phyloP scores from a whole-genome alignment of 2,797 vertebrate species.

The Tolypeutes matacus region DNA sequence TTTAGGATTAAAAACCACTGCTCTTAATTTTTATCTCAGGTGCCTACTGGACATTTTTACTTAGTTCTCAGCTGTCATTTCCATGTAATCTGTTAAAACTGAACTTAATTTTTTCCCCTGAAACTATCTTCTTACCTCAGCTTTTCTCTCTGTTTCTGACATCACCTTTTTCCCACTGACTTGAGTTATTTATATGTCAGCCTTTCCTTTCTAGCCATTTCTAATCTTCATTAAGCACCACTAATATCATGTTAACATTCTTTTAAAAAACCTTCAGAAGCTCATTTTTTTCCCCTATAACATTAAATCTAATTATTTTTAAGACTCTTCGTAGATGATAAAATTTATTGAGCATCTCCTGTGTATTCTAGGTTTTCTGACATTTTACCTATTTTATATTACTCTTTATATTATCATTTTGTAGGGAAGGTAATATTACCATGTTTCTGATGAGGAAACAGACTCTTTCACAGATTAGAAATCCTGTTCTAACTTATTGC shows the following conservation, averaged over 20 bases:
- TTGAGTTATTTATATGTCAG: too few relatives aligned
- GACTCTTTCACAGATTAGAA: background rate
- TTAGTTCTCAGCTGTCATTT: background rate
- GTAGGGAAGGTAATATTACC: background rate
- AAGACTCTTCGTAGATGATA: background rate
- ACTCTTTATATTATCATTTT: background rate
- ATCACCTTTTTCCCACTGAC: background rate
- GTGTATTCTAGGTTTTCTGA: background rate
- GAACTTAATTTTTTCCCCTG: background rate
- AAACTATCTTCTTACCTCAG: background rate
- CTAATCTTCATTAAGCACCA: background rate
- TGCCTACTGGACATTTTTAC: background rate
- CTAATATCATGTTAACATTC: background rate
- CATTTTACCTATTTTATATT: background rate
- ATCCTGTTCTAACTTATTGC: background rate
- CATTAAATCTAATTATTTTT: background rate
- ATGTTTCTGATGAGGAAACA: background rate
- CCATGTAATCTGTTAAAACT: background rate
- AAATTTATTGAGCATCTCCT: background rate
- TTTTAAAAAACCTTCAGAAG: background rate
- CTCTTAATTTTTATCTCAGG: background rate
- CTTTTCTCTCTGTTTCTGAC: background rate
- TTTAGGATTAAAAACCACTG: background rate
- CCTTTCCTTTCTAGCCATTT: too few relatives aligned
- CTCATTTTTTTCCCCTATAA: background rate